Evolutionary conservation across 2,888 invertebrate genomes (phyloP).

Genomic region (Trissolcus brochymenae): DNA sequence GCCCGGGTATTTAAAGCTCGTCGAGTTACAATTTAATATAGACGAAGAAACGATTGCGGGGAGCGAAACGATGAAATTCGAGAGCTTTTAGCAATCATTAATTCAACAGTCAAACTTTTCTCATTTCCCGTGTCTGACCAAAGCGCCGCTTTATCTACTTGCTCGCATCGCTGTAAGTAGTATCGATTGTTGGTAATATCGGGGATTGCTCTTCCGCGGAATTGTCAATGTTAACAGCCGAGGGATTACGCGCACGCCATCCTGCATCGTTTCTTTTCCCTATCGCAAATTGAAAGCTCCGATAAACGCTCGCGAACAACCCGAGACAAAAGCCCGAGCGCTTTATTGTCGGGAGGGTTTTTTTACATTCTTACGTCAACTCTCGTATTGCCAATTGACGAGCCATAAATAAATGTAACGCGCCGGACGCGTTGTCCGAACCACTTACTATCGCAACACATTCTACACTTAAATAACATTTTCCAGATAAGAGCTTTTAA

Average conservation of each 20-base stretch:
- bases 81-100: slow-evolving; percentile 53
- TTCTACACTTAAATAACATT: not conserved
- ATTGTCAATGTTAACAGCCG: slow-evolving; percentile 43
- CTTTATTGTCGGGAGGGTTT: slow-evolving; percentile 21
- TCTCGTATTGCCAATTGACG: slow-evolving; percentile 24
- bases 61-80: slow-evolving; percentile 30
- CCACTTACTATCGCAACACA: slow-evolving; percentile 9
- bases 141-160: slow-evolving; percentile 51
- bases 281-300: slow-evolving; percentile 30
- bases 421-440: not conserved
- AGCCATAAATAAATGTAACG: slow-evolving; percentile 13
- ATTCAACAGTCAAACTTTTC: slow-evolving; percentile 54
- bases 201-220: slow-evolving; percentile 24
- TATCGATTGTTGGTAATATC: slow-evolving; percentile 50
- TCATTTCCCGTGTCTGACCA: slow-evolving; percentile 53
- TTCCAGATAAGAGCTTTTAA: slow-evolving; percentile 10
- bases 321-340: slow-evolving; percentile 14
- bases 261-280: slow-evolving; percentile 16
- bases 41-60: slow-evolving; percentile 1
- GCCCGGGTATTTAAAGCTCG: slow-evolving; percentile 19
- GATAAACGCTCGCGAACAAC: slow-evolving; percentile 30
- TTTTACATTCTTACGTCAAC: slow-evolving; percentile 20
- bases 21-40: slow-evolving; percentile 36
- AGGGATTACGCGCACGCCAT: slow-evolving; percentile 22
- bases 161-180: slow-evolving; percentile 33